Percentiles rank a stretch among this genome's conserved stretches.
Evolutionary conservation across 53 echinoderm and acorn worm species (phyloP).

Genomic region (Echinarachnius parma): DNA sequence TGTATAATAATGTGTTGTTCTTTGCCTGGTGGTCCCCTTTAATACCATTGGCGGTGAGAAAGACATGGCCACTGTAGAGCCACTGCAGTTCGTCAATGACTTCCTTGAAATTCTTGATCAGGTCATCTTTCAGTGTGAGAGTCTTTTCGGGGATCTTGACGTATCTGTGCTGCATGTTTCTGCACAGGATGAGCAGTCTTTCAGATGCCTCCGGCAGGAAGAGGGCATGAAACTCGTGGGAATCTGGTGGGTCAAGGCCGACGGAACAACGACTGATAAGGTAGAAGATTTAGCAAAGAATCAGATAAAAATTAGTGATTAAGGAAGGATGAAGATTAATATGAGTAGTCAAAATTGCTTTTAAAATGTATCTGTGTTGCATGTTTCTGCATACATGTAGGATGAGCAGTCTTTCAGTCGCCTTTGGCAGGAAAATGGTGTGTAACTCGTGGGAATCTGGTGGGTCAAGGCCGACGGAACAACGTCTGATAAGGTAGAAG

Average conservation of each 20-base stretch:
- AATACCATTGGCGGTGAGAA: conserved; percentile 90
- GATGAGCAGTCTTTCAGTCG: conserved; percentile 79
- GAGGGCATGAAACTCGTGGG: conserved; percentile 93
- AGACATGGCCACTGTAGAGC: conserved; percentile 85
- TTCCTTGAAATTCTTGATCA: conserved; percentile 82
- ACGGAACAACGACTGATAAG: conserved; percentile 81
- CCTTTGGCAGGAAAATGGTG: conserved; percentile 91
- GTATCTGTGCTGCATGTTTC: conserved; percentile 95
- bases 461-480: conserved; percentile 91
- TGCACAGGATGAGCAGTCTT: conserved; percentile 79
- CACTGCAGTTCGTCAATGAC: conserved; percentile 80
- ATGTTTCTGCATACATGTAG: conserved; percentile 85
- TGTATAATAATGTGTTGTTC: too few species aligned
- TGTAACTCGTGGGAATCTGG: conserved; percentile 95
- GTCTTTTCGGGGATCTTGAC: conserved; percentile 95
- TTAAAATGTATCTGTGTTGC: conserved; percentile 93
- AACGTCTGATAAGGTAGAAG: conserved; percentile 54
- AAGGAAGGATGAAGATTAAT: too few species aligned
- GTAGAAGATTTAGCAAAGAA: background rate
- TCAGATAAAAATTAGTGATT: too few species aligned
- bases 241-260: conserved; percentile 91
- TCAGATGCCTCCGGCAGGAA: conserved; percentile 89
- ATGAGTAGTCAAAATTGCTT: too few species aligned
- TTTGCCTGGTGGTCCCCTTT: too few species aligned
- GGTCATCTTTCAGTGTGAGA: conserved; percentile 77